Percentiles rank a stretch among this genome's conserved stretches.
These are phyloP conservation scores for Adelosebastes latens DNA, from an alignment of 2,797 vertebrate species.

Conservation along the genomic window DNA sequence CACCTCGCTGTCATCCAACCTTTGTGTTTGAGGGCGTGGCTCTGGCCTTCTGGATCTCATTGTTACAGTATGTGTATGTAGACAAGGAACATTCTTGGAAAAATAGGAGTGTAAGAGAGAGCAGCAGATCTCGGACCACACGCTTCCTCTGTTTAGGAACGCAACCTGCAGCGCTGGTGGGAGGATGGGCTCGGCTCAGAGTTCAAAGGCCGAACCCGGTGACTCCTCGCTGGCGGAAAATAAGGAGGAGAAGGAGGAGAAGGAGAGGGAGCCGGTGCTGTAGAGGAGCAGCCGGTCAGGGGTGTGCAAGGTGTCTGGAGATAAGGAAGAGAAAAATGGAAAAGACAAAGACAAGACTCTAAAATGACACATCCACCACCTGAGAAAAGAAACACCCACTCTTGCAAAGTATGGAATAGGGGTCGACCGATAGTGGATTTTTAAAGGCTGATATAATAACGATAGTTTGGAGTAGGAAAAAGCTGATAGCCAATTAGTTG, in stretches of 20 bases:
- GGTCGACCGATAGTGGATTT: no score
- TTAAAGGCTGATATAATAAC: no score
- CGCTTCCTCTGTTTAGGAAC: constrained; percentile 26
- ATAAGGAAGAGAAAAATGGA: background rate
- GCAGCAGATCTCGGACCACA: constrained; percentile 28
- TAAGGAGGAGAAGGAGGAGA: background rate
- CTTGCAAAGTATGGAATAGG: background rate
- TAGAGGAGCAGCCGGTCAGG: background rate
- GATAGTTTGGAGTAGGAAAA: no score
- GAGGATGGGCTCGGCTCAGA: constrained; percentile 31
- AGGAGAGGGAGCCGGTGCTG: background rate
- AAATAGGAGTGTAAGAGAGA: constrained; percentile 44
- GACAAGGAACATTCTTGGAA: constrained; percentile 49
- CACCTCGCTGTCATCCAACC: constrained; percentile 16
- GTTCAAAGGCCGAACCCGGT: constrained; percentile 15
- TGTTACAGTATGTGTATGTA: background rate
- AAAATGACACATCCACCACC: background rate
- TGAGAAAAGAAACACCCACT: background rate
- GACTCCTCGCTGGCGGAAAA: constrained; percentile 9
- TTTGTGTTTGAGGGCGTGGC: constrained; percentile 46
- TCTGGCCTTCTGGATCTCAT: constrained; percentile 30
- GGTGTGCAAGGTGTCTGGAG: constrained; percentile 5
- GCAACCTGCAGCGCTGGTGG: constrained; percentile 38
- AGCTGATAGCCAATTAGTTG: no score
- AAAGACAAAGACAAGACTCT: background rate